A percentile compares a stretch with the other conserved stretches of the same genome.
Evolutionary conservation across 2,113 vertebrate genomes (phyloP).

Genomic region (Ardeotis arabs): DNA sequence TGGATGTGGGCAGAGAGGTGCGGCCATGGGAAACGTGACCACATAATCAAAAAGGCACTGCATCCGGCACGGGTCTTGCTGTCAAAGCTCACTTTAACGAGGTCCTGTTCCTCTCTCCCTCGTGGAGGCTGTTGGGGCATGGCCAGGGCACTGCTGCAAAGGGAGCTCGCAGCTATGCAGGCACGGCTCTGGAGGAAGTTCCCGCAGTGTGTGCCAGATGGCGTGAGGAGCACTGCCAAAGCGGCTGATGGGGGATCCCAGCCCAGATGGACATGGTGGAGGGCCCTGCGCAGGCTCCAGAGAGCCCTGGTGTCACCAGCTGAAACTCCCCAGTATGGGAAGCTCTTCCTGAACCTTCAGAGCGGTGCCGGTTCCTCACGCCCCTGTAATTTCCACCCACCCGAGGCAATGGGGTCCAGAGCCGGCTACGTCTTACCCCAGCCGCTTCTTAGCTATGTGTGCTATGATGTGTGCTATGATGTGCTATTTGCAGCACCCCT

Average conservation of each 20-base stretch:
- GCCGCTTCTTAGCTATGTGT: not conserved
- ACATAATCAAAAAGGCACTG: not conserved
- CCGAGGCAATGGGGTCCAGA: fast-evolving
- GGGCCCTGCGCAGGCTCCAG: not conserved
- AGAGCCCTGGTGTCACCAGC: not conserved
- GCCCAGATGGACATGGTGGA: constrained; percentile 42
- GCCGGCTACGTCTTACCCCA: fast-evolving
- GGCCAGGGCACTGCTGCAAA: constrained; percentile 23
- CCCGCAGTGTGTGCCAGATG: constrained; percentile 25
- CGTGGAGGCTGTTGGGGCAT: not conserved
- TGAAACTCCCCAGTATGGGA: not conserved
- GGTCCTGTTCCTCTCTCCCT: not conserved
- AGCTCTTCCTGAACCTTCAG: not conserved
- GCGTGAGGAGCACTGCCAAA: not conserved
- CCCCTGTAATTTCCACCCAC: not conserved
- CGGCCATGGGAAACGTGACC: not conserved
- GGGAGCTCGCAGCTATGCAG: not conserved
- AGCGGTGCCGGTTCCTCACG: not conserved
- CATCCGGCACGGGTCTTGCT: not conserved
- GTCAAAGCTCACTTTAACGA: not conserved
- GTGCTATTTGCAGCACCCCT: not conserved
- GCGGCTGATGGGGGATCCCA: constrained; percentile 45
- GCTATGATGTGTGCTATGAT: not conserved
- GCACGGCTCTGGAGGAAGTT: constrained; percentile 19
- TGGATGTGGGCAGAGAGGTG: not conserved